phyloP scores from a whole-genome alignment of 1,140 invertebrate species.

The Brachionus koreanus region DNA sequence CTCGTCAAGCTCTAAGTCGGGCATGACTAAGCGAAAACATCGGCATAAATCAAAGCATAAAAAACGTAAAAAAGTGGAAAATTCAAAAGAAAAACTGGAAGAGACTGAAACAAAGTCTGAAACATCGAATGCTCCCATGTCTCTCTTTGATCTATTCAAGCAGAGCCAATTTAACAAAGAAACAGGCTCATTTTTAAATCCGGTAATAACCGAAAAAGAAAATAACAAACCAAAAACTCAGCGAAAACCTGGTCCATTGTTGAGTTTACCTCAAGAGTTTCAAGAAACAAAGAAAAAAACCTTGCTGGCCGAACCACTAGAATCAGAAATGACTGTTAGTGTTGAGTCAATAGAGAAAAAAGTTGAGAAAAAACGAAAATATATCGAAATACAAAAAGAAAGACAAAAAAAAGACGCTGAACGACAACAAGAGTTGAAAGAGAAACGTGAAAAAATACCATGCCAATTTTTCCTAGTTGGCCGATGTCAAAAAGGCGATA shows the following conservation, averaged over 20 bases:
- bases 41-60: background rate
- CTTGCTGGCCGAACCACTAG: background rate
- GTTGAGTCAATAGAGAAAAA: conserved; percentile 42
- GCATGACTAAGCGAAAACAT: background rate
- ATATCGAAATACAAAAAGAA: conserved; percentile 33
- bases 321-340: conserved; percentile 11
- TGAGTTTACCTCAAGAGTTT: background rate
- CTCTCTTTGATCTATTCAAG: conserved; percentile 39
- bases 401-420: conserved; percentile 24
- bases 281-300: conserved; percentile 3
- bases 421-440: conserved; percentile 14
- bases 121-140: background rate
- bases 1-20: background rate
- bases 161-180: background rate
- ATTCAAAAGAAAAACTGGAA: background rate
- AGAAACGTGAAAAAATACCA: conserved; percentile 34
- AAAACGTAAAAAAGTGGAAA: background rate
- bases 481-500: conserved; percentile 62
- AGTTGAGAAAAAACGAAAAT: conserved; percentile 37
- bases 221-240: conserved; percentile 21
- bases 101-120: background rate
- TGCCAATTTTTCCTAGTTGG: conserved; percentile 34
- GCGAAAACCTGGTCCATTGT: conserved; percentile 1
- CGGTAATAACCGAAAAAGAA: conserved; percentile 38
- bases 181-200: background rate